phyloP scores from a whole-genome alignment of 2,888 invertebrate species.

The Spodoptera littoralis region DNA sequence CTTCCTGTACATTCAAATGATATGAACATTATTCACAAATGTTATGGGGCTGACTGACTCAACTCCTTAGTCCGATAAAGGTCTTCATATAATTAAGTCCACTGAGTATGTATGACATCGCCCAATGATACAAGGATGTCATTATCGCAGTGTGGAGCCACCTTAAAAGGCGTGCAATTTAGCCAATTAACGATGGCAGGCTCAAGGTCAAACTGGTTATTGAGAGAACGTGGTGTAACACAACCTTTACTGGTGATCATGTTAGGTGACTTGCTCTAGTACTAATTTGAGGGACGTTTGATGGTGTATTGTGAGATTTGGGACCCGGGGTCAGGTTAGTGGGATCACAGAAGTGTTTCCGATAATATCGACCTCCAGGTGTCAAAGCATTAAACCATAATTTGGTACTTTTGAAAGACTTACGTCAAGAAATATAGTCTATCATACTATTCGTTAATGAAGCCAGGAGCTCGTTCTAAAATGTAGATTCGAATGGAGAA shows the following conservation, averaged over 20 bases:
- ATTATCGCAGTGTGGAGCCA: conserved; percentile 71
- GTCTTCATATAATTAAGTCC: conserved; percentile 70
- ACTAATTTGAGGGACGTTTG: neutral
- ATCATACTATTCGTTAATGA: no score
- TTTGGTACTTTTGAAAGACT: no score
- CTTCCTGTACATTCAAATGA: conserved; percentile 63
- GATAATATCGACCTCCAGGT: no score
- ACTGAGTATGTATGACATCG: conserved; percentile 69
- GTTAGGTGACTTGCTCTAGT: conserved; percentile 26
- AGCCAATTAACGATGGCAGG: conserved; percentile 79
- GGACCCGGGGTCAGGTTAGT: no score
- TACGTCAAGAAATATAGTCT: no score
- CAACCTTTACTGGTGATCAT: conserved; percentile 44
- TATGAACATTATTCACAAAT: conserved; percentile 56
- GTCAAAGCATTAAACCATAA: no score
- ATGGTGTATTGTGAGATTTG: no score
- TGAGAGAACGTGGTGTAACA: conserved; percentile 72
- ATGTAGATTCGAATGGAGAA: no score
- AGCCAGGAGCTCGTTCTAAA: no score
- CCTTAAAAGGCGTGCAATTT: conserved; percentile 84
- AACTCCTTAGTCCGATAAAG: conserved; percentile 53
- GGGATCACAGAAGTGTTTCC: no score
- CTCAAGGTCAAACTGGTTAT: conserved; percentile 76
- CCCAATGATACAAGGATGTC: conserved; percentile 75
- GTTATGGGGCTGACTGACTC: conserved; percentile 50